These are phyloP conservation scores for Gallinago jamesoni DNA, from an alignment of 2,113 vertebrate genomes.

Conservation along the genomic window DNA sequence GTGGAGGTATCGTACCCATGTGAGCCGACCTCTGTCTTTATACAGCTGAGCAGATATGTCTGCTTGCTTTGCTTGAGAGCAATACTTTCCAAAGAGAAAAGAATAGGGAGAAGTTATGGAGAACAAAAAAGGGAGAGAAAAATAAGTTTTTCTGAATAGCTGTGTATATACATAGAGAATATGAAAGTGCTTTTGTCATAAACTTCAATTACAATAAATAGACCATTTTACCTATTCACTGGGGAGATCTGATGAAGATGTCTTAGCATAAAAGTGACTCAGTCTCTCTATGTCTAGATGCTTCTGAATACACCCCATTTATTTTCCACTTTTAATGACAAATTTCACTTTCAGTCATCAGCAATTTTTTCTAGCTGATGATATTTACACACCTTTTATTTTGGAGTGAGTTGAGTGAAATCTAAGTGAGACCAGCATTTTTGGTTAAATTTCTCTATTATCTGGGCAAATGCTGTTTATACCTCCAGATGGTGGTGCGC, in stretches of 20 bases:
- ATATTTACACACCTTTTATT: neutral
- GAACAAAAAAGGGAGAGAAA: neutral
- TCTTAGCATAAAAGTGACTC: slow-evolving; percentile 8
- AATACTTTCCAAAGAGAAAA: neutral
- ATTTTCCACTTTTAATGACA: neutral
- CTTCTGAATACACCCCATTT: neutral
- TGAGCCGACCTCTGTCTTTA: neutral
- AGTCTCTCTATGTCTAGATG: neutral
- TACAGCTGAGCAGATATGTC: neutral
- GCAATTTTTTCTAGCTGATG: neutral
- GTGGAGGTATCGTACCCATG: neutral
- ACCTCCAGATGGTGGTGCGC: neutral
- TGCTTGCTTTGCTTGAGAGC: neutral
- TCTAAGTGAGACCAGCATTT: fast-evolving
- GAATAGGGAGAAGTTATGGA: neutral
- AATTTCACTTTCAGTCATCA: neutral
- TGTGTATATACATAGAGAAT: neutral
- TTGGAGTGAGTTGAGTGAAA: neutral
- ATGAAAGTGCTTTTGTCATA: neutral
- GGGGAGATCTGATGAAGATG: neutral
- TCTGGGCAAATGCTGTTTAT: neutral
- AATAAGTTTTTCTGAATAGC: neutral
- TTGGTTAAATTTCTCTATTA: neutral
- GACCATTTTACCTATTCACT: neutral
- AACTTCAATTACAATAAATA: slow-evolving; percentile 16